Evolutionary conservation across 2,113 vertebrate species (phyloP), one percentile per base, ranked within the genome.

Genomic region (Oreochromis aureus): DNA sequence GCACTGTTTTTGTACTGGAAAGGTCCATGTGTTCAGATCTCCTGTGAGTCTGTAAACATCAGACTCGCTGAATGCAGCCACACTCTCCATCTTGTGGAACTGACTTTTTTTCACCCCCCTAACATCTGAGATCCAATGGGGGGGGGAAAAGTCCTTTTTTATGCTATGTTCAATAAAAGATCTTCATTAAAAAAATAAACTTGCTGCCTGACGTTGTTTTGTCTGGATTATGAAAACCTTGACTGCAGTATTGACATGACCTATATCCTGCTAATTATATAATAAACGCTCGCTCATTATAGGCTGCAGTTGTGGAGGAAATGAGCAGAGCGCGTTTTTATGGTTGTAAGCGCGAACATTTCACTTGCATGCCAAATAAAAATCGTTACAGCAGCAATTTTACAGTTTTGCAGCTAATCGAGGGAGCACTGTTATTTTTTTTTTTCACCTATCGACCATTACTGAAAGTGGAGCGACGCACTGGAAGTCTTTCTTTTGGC

Each of bases 161-260:
- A 89, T 87, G 91, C 41, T 91, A 91, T 87, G 86, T 92, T 91
- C 80, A 91, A 95, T 90, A 92, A 95, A 96, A 93, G 46, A 80
- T 91, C 88, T 93, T 93, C 83, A 89, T 83, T n/a, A 87, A 69
- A 69, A 18, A 76, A 27, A 73, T 32, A 19, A 48, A 6, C 22
- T 3, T 54, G 13, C 13, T 6, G 6, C 19, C 83, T 61, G 16
- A 8, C 34, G 11, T n/a, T 69, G 19, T 36, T 69, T 80, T 84
- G 69, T 86, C 34, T 5, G 9, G 11, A 80, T 69, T 51, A 18
- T 7, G n/a, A 30, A 79, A 80, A 19, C 44, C 5, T 81, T 85
- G 66, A 81, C 89, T 89, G 84, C 91, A 82, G 86, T 86, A 89
- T 82, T 36, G 82, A 80, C 61, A 36, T 94, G 93, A 94, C 93